Base-by-base conservation (phyloP, 2,888 invertebrate species). In the Phortica magna region DNA sequence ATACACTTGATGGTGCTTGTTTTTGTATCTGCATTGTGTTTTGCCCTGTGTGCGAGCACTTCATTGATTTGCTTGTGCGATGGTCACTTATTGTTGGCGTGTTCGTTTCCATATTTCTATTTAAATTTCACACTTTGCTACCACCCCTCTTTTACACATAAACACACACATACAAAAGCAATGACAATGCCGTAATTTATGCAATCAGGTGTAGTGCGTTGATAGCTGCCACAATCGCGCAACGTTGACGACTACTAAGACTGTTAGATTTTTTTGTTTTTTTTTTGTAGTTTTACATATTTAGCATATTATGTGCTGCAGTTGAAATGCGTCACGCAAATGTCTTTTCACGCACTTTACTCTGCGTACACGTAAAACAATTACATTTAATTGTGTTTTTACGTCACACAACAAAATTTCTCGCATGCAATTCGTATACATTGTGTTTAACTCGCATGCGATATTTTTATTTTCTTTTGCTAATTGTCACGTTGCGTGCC, bases 261-360 rank as follows among this genome's bases (percentile, higher is more conserved):
- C 10, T 48, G 48, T 48, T 48, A 6, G 10, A 14, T 48, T 12
- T 48, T 48, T 48, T 48, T 9, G 3, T 48, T 9, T 48, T 41
- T 71, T 19, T 65, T 12, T 65, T 65, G 65, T 65, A 41, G 39
- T 41, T 39, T 59, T 59, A 19, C 39, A 71, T 48, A 48, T 67
- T 67, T 67, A 67, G 41, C 41, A 41, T 41, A 67, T n/a, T n/a
- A 14, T 4, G 31, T 31, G 31, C 42, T 55, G 67, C 42, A 42
- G 67, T 9, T 55, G 17, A 61, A 71, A 71, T 71, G 70, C 70
- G 70, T 71, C 55, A 55, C 70, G 53, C 53, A 71, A 55, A 71
- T 48, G 12, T 71, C 9, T 71, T 31, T 7, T 61, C 61, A 61
- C 61, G 31, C 7, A 5, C 61, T 7, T 22, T 22, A 19, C 17